Conservation (phyloP, 2,113 vertebrate genomes). For the Oreocharis arfaki region DNA sequence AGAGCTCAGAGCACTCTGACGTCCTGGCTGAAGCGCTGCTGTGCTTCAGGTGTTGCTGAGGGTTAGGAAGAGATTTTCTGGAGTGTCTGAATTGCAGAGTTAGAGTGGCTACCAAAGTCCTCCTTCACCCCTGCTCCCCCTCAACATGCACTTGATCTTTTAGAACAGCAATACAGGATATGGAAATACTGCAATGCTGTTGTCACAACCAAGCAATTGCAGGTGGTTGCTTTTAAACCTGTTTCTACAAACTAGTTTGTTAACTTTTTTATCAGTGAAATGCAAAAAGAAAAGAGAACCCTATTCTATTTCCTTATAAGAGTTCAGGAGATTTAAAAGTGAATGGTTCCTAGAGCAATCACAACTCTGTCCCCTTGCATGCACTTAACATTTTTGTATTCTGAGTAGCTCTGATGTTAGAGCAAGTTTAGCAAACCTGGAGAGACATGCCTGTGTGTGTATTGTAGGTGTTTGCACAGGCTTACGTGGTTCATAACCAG, state of each 20-base stretch:
- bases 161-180: constrained; percentile 74
- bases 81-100: constrained; percentile 3
- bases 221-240: constrained; percentile 71
- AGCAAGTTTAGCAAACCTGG: constrained; percentile 41
- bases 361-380: constrained; percentile 59
- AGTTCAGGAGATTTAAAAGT: constrained; percentile 56
- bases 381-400: constrained; percentile 62
- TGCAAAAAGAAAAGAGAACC: constrained; percentile 53
- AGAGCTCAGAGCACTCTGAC: background rate
- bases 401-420: constrained; percentile 55
- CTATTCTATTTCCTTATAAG: constrained; percentile 53
- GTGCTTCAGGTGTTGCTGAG: background rate
- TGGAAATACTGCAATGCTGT: constrained; percentile 52
- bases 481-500: constrained; percentile 17
- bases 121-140: constrained; percentile 47
- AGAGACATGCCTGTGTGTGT: constrained; percentile 29
- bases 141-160: constrained; percentile 59
- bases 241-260: constrained; percentile 68
- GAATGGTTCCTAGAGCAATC: constrained; percentile 59
- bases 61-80: constrained; percentile 41
- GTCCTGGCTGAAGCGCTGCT: background rate
- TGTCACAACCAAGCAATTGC: constrained; percentile 55
- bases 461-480: constrained; percentile 47
- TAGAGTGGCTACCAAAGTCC: constrained; percentile 73
- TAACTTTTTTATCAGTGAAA: constrained; percentile 75